Conservation (phyloP, 1,140 invertebrate species). For the Alviniconcha marisindica region DNA sequence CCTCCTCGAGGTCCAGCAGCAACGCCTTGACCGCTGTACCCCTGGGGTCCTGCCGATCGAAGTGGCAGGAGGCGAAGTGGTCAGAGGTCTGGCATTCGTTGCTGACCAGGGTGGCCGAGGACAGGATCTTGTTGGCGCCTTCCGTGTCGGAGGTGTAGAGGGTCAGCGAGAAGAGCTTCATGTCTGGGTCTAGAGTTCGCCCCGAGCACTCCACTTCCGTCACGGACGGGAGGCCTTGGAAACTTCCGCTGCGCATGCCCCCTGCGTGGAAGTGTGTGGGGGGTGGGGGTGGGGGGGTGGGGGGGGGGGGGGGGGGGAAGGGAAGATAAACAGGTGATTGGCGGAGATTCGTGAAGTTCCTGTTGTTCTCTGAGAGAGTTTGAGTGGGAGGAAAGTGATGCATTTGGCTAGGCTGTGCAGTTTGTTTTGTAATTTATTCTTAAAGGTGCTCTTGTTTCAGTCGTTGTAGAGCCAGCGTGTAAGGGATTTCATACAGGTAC, state of each 20-base stretch:
- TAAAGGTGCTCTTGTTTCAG: too few species aligned
- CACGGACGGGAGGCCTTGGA: background rate
- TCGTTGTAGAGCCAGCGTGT: too few species aligned
- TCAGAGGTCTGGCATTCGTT: constrained; percentile 13
- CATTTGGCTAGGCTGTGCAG: background rate
- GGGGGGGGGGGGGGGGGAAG: background rate
- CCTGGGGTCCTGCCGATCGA: background rate
- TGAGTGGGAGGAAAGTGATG: background rate
- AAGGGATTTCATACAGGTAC: too few species aligned
- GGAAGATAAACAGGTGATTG: too few species aligned
- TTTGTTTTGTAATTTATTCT: too few species aligned
- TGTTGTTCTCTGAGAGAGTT: too few species aligned
- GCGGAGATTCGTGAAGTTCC: too few species aligned
- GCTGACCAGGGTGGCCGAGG: background rate
- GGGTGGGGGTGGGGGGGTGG: background rate
- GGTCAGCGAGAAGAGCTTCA: background rate
- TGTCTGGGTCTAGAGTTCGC: background rate
- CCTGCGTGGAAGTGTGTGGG: background rate
- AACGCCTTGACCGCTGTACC: constrained; percentile 11
- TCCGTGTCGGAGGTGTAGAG: background rate
- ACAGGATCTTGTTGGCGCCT: background rate
- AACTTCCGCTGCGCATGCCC: background rate
- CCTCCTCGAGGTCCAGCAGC: constrained; percentile 1
- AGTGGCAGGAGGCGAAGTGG: constrained; percentile 19
- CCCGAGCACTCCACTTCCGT: constrained; percentile 17